A percentile compares a stretch with the other conserved stretches of the same genome.
These are phyloP conservation scores for Alitta virens DNA, from an alignment of 2,888 invertebrate genomes.

Conservation along the genomic window DNA sequence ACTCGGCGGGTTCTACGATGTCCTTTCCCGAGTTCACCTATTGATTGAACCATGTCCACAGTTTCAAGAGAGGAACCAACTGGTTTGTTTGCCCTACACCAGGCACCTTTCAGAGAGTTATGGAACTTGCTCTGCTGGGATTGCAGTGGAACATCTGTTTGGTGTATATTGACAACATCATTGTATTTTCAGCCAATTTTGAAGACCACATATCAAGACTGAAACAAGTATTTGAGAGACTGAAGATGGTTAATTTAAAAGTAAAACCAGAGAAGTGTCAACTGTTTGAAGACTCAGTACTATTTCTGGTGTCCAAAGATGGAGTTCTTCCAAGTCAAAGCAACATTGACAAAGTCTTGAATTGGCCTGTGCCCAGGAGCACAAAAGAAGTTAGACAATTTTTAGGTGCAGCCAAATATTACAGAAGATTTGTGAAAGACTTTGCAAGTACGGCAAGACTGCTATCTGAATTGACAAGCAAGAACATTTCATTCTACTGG, in stretches of 20 bases:
- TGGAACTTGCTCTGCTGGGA: constrained; percentile 1
- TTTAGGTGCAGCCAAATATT: constrained; percentile 30
- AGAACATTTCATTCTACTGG: constrained; percentile 7
- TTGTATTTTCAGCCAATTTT: constrained; percentile 20
- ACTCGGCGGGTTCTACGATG: too few relatives aligned
- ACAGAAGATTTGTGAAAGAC: constrained; percentile 26
- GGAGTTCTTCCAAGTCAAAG: not conserved
- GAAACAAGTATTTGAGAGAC: constrained; percentile 21
- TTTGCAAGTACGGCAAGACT: constrained; percentile 24
- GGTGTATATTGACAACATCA: constrained; percentile 28
- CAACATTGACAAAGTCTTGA: constrained; percentile 15
- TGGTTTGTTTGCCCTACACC: not conserved
- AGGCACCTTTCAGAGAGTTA: not conserved
- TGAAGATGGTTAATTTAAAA: constrained; percentile 13
- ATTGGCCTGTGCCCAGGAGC: constrained; percentile 24
- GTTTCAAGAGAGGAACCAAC: too few relatives aligned
- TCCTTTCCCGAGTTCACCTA: too few relatives aligned
- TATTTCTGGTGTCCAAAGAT: not conserved
- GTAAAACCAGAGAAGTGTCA: constrained; percentile 24
- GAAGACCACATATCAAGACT: constrained; percentile 22
- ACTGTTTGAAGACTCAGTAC: constrained; percentile 1
- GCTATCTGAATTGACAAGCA: constrained; percentile 59
- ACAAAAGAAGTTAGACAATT: constrained; percentile 25
- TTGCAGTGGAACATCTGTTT: constrained; percentile 1
- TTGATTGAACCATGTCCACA: too few relatives aligned